Percentiles rank a stretch among this genome's conserved stretches.
Evolutionary conservation across 1,140 invertebrate genomes (phyloP).

Genomic region (Yoshiicerus persimilis): DNA sequence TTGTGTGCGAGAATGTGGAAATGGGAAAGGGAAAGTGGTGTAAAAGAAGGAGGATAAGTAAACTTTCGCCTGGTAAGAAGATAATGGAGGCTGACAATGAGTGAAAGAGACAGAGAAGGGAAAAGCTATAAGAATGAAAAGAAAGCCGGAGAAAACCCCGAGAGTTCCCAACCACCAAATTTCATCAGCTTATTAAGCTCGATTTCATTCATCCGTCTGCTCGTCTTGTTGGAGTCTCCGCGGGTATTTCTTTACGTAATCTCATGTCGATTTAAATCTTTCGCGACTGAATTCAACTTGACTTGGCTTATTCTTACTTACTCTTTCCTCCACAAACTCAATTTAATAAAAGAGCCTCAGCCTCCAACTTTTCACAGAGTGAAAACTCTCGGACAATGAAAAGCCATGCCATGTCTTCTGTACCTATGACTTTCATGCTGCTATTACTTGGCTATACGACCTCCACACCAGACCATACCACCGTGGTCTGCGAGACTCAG

Average conservation of each 20-base stretch:
- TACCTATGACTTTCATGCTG: neutral
- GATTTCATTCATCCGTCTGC: conserved; percentile 14
- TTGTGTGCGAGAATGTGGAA: neutral
- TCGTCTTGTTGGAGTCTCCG: neutral
- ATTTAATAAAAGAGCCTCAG: neutral
- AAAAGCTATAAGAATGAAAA: neutral
- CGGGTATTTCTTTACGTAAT: neutral
- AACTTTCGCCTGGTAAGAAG: conserved; percentile 4
- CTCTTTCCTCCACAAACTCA: neutral
- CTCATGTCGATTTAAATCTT: conserved; percentile 20
- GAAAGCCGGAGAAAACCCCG: neutral
- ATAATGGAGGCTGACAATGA: conserved; percentile 7
- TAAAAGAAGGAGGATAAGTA: neutral
- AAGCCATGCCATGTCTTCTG: neutral
- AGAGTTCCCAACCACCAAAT: conserved; percentile 18
- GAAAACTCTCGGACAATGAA: neutral
- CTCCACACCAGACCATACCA: no score
- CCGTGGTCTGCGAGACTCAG: no score
- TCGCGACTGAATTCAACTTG: neutral
- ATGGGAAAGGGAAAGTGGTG: neutral
- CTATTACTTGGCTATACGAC: neutral
- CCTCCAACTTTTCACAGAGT: neutral
- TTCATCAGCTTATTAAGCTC: conserved; percentile 22
- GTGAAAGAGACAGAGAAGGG: conserved; percentile 2
- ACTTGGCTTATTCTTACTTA: neutral